phyloP scores from a whole-genome alignment of 2,797 vertebrate species.

The Anniella stebbinsi region DNA sequence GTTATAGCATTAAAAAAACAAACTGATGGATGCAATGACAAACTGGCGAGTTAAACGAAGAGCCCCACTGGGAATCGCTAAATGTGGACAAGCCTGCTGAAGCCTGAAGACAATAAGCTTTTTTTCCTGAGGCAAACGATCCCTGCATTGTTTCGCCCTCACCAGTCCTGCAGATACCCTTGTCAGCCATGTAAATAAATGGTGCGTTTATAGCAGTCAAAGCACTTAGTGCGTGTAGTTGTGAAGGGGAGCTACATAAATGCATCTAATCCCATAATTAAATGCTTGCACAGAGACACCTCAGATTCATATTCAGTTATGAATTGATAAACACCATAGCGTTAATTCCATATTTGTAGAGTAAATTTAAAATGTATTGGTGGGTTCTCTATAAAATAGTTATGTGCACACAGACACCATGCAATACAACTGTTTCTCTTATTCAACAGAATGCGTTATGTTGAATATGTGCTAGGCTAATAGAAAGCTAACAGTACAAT shows the following conservation, averaged over 20 bases:
- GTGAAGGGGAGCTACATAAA: not conserved
- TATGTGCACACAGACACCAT: not conserved
- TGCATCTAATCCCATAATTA: not conserved
- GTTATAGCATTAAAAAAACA: not conserved
- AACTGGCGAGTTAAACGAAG: not conserved
- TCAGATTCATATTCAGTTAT: not conserved
- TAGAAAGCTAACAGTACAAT: not conserved
- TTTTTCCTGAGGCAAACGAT: not conserved
- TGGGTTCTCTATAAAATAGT: not conserved
- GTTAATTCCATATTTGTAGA: not conserved
- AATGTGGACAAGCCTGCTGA: no score
- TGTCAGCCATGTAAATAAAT: not conserved
- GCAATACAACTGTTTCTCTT: not conserved
- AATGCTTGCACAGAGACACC: not conserved
- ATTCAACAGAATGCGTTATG: no score
- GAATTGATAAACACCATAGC: not conserved
- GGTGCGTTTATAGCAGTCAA: not conserved
- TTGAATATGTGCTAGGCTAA: not conserved
- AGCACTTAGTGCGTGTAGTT: not conserved
- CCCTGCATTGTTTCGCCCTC: no score
- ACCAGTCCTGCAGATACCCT: not conserved
- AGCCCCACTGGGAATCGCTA: not conserved
- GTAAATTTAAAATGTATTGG: not conserved
- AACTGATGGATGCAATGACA: not conserved
- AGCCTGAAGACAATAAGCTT: no score